phyloP scores from a whole-genome alignment of 2,113 vertebrate genomes.

The Promerops cafer region DNA sequence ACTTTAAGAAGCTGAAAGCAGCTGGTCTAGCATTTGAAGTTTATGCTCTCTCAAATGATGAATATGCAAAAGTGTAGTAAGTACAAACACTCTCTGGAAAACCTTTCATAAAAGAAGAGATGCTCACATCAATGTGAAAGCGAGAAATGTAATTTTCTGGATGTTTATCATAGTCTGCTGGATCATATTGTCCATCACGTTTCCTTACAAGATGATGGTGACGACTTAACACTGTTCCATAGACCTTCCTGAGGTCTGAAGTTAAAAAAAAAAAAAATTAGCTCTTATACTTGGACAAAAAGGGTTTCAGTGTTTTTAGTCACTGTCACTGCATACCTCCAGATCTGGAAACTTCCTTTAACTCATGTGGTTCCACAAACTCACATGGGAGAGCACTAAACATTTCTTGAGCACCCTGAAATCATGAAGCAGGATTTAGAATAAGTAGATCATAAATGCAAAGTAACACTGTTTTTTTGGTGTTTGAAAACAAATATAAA shows the following conservation, averaged over 20 bases:
- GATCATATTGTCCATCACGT: conserved; percentile 86
- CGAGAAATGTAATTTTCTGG: conserved; percentile 90
- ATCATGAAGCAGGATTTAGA: neutral
- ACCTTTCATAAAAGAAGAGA: neutral
- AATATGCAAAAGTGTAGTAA: neutral
- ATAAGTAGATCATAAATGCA: neutral
- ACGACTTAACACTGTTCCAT: conserved; percentile 92
- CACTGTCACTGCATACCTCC: conserved; percentile 75
- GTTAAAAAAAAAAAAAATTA: neutral
- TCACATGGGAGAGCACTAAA: conserved; percentile 93
- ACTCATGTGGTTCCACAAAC: conserved; percentile 92
- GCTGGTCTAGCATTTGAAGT: neutral
- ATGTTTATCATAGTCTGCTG: conserved; percentile 87
- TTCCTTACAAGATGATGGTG: conserved; percentile 95
- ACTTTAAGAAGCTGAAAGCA: neutral
- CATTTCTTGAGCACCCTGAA: conserved; percentile 92
- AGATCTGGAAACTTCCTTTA: conserved; percentile 85
- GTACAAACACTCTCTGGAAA: neutral
- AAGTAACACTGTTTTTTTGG: neutral
- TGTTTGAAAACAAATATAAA: neutral
- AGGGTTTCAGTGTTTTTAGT: neutral
- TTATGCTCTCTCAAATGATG: neutral
- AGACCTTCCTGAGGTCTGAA: conserved; percentile 90
- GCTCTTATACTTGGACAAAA: neutral
- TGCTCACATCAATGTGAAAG: conserved; percentile 89